Base-by-base conservation (phyloP, 2,113 vertebrate genomes). In the Indicator maculatus region DNA sequence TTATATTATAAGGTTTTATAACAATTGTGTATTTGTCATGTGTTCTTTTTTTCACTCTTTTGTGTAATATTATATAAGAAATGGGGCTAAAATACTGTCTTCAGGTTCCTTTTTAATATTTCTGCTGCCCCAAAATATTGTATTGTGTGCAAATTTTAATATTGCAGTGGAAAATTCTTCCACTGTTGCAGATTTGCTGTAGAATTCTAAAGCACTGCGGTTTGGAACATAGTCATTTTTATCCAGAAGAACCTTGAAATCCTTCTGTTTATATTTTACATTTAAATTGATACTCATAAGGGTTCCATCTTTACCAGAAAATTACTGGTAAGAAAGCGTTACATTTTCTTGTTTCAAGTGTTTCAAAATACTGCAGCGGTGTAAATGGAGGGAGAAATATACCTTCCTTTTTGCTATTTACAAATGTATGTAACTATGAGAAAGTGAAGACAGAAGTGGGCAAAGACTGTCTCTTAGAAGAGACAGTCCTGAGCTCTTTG, bases 351-450 rank as follows among this genome's bases (percentile, higher is more conserved):
- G 8, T 65, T 27, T 12, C 38, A 78, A 21, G 8, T n/a, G n/a
- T n/a, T n/a, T n/a, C n/a, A n/a, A n/a, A 82, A 69, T 31, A 59
- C 3, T 12, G 4, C 8, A 44, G 4, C 6, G 84, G 5, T 36
- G 23, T 33, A 64, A 66, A 78, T 11, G 4, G 3, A 53, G 7
- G 17, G 24, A 33, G 17, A 81, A 12, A 27, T 31, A 6, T 39
- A 6, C 8, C 21, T 41, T 61, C 6, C 3, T 24, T 65, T 72
- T 27, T 50, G 8, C 8, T 24, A 5, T 16, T 28, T 44, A 36
- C 10, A 58, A 59, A 31, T 8, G 2, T 50, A 9, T 2, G 0
- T 12, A 55, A 9, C 2, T 70, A 27, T 9, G 19, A 8, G 8
- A 38, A 7, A 78, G 1, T 15, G 5, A 83, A 88, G 16, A 36